Evolutionary conservation across 1,140 invertebrate genomes (phyloP), one percentile per base, ranked within the genome.

Genomic region (Penaeus japonicus): DNA sequence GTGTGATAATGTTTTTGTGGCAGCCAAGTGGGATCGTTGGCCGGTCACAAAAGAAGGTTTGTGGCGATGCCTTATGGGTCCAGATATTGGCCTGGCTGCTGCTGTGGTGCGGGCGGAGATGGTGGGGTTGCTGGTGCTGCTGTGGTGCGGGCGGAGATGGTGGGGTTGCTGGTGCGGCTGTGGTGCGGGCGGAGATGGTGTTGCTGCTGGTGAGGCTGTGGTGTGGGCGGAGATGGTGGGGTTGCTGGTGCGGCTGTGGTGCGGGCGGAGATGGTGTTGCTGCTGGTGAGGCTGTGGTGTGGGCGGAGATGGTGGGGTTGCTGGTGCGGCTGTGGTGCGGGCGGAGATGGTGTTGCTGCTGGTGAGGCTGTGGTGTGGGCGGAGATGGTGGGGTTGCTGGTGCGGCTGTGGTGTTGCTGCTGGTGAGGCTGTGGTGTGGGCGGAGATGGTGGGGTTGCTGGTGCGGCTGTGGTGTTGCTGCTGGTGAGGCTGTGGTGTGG

Each of bases 1-100:
- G 78, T 87, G 85, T 87, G 86, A 87, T 87, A 87, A 87, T 87
- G 86, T 87, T 87, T 87, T 87, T 87, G 86, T 87, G 86, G 86
- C 47, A 78, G 59, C 86, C 59, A 87, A 87, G 86, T 87, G 86
- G 78, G 59, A 82, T 82, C 86, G 86, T 87, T 87, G 86, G 86
- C 12, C 59, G 85, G 59, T 47, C 79, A 83, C 86, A 87, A 83
- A 87, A 82, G 79, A 78, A 73, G 78, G 86, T 87, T 87, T 87
- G 85, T 86, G 85, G 85, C 79, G 86, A 82, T 87, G 86, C 79
- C 86, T 87, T 87, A 87, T 87, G 78, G 85, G 35, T 57, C 59
- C 78, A 39, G 85, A 86, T 86, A 86, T 87, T 87, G 86, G 86
- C 39, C 75, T 73, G 78, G 55, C 77, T 80, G 39, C 70, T 22